phyloP scores from a whole-genome alignment of 2,888 invertebrate species.

The Gymnoscelis rufifasciata region DNA sequence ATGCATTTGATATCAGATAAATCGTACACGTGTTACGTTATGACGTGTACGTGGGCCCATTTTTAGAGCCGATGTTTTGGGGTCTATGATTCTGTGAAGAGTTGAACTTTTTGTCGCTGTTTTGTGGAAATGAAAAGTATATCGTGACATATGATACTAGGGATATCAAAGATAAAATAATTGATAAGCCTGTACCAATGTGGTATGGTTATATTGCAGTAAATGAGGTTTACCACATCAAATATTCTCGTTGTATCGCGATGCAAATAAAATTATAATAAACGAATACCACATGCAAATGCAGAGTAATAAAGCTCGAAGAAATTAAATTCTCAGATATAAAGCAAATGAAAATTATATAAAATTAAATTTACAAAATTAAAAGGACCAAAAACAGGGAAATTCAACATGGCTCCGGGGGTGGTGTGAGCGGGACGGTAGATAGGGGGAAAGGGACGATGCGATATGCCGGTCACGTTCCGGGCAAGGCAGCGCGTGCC shows the following conservation, averaged over 20 bases:
- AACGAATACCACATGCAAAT: constrained; percentile 23
- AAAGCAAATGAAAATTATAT: constrained; percentile 34
- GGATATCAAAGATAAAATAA: constrained; percentile 1
- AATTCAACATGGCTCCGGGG: constrained; percentile 74
- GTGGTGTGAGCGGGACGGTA: constrained; percentile 64
- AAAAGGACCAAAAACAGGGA: constrained; percentile 73
- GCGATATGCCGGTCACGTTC: constrained; percentile 77
- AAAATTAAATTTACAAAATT: constrained; percentile 70
- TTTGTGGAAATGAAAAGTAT: constrained; percentile 13
- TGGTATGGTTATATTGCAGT: too few relatives aligned
- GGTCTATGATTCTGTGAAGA: constrained; percentile 29
- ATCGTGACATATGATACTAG: constrained; percentile 8
- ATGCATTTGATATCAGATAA: constrained; percentile 60
- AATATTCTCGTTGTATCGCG: not conserved
- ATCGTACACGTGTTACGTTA: constrained; percentile 61
- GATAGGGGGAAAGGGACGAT: constrained; percentile 72
- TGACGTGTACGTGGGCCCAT: constrained; percentile 56
- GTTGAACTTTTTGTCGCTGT: constrained; percentile 15
- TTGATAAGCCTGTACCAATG: not conserved
- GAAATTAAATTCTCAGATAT: constrained; percentile 24
- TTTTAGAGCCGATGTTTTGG: constrained; percentile 23
- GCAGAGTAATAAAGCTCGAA: constrained; percentile 22
- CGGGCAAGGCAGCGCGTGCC: constrained; percentile 75
- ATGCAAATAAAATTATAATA: constrained; percentile 10
- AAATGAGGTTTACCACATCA: too few relatives aligned